These are phyloP conservation scores for Platichthys flesus DNA, from an alignment of 2,113 vertebrate species.

Conservation along the genomic window DNA sequence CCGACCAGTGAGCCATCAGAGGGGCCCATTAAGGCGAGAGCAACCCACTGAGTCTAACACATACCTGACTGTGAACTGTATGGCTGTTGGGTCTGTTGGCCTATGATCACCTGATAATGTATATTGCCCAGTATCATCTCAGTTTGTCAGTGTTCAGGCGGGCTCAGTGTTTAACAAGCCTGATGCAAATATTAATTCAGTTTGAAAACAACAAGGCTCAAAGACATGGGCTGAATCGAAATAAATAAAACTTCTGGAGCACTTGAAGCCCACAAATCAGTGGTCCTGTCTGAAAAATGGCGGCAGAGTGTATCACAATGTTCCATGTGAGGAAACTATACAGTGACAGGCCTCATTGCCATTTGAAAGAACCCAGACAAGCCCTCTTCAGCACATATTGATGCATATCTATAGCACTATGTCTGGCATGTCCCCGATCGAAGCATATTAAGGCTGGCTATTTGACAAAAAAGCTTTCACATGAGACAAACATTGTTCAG, in stretches of 20 bases:
- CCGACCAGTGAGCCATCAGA: slow-evolving; percentile 64
- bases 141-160: slow-evolving; percentile 44
- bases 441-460: slow-evolving; percentile 23
- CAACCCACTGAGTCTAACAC: slow-evolving; percentile 60
- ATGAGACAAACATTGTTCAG: slow-evolving; percentile 53
- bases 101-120: slow-evolving; percentile 28
- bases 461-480: slow-evolving; percentile 33
- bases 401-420: slow-evolving; percentile 66
- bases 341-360: slow-evolving; percentile 17
- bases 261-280: slow-evolving; percentile 52
- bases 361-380: slow-evolving; percentile 34
- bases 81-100: not conserved
- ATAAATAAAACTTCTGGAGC: slow-evolving; percentile 26
- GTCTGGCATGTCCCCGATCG: slow-evolving; percentile 35
- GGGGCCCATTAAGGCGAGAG: slow-evolving; percentile 53
- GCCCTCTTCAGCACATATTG: slow-evolving; percentile 56
- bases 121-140: slow-evolving; percentile 66
- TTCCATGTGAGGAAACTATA: slow-evolving; percentile 51
- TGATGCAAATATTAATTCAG: slow-evolving; percentile 11
- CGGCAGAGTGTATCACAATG: slow-evolving; percentile 28
- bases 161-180: slow-evolving; percentile 27
- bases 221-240: slow-evolving; percentile 12
- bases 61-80: slow-evolving; percentile 21
- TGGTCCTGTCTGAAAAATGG: slow-evolving; percentile 26
- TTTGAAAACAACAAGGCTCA: slow-evolving; percentile 18